phyloP scores from a whole-genome alignment of 2,888 invertebrate genomes.

The Tipula helvola region DNA sequence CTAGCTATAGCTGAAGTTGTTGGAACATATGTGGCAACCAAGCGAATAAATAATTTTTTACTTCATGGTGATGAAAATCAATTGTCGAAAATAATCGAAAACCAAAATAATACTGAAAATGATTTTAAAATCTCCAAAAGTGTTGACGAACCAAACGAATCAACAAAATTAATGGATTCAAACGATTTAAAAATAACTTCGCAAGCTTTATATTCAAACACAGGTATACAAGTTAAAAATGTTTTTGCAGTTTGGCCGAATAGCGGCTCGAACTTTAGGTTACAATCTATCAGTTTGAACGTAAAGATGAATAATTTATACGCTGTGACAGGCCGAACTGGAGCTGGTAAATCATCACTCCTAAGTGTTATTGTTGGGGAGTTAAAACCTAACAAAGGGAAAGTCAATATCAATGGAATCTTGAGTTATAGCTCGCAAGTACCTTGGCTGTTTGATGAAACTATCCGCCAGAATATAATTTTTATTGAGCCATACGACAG shows the following conservation, averaged over 20 bases:
- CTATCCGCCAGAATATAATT: slow-evolving; percentile 82
- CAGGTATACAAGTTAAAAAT: slow-evolving; percentile 13
- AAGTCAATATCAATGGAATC: slow-evolving; percentile 45
- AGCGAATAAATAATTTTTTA: slow-evolving; percentile 54
- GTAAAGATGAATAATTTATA: slow-evolving; percentile 31
- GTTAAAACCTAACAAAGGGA: slow-evolving; percentile 48
- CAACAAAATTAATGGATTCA: background rate
- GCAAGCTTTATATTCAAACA: background rate
- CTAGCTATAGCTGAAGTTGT: slow-evolving; percentile 62
- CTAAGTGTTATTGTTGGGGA: slow-evolving; percentile 63
- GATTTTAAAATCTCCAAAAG: background rate
- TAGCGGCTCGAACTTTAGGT: background rate
- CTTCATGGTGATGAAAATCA: slow-evolving; percentile 22
- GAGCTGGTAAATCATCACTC: slow-evolving; percentile 60
- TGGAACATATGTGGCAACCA: slow-evolving; percentile 61
- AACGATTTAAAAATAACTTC: background rate
- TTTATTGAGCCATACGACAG: slow-evolving; percentile 66
- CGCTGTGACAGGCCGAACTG: slow-evolving; percentile 60
- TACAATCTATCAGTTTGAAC: slow-evolving; percentile 14
- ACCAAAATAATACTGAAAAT: background rate
- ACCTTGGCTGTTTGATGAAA: slow-evolving; percentile 68
- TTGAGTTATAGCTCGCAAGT: slow-evolving; percentile 70
- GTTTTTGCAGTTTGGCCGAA: slow-evolving; percentile 13
- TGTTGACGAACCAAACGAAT: background rate
- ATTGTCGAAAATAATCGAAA: background rate